Base-by-base conservation (phyloP, 2,113 vertebrate genomes). In the Dasyornis broadbenti region DNA sequence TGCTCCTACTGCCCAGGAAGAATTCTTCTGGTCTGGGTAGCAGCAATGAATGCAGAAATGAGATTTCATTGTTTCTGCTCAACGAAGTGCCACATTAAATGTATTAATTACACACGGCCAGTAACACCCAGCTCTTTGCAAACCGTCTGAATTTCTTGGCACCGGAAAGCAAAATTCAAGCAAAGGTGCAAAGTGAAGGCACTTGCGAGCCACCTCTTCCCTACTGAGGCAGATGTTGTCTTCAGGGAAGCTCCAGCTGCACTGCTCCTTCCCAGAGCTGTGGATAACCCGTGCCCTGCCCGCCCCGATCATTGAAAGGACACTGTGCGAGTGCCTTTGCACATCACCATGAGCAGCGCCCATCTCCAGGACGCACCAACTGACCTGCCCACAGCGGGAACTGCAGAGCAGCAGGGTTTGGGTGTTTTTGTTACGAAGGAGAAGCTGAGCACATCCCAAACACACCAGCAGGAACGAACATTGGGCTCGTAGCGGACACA, bases 401-500 rank as follows among this genome's bases (percentile, higher is more conserved):
- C 21, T 40, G 76, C 45, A 24, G 49, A 53, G 47, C 28, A 54
- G 65, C 37, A 35, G 0, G 2, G 13, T 17, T 71, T 50, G 6
- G 3, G 11, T 2, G 22, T 14, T 27, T 70, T 20, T 76, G 27
- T 60, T 28, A 13, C 0, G 11, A 35, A 0, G 39, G 50, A 86
- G 63, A 13, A 80, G 42, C 68, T 68, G 54, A 53, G 61, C n/a
- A 49, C 49, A 45, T 5, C 75, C 52, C 26, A 16, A 65, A 57
- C 68, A 61, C 82, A 19, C 3, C 65, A 33, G 37, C 40, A 53
- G 7, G 50, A 53, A 31, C 0, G 4, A 49, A 15, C 37, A 11
- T 0, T 0, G 2, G 22, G 39, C 56, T 86, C 53, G 17, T 21
- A 65, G 63, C n/a, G 22, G 5, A n/a, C 0, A 3, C 15, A 49